Evolutionary conservation across 1,140 invertebrate genomes (phyloP), one percentile per base, ranked within the genome.

Genomic region (Ceratosolen fusciceps): DNA sequence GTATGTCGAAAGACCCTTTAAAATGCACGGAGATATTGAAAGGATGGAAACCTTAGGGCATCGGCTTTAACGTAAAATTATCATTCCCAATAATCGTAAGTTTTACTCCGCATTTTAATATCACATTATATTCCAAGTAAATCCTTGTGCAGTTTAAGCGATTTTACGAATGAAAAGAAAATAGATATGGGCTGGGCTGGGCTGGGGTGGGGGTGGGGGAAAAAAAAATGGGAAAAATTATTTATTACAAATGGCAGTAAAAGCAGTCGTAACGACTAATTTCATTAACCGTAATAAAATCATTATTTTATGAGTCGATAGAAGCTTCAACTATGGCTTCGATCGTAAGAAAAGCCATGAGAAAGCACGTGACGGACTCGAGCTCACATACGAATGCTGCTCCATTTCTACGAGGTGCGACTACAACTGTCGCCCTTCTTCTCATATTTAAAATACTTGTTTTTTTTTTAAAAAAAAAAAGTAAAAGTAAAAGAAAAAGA

Each of bases 261-360:
- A 71, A 19, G 26, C 21, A 24, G 19, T 68, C 58, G 71, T 68
- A 74, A 56, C 65, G 56, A 72, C 52, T n/a, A n/a, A 65, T 79
- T 72, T 73, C 68, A 78, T 78, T 79, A 79, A 65, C 70, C n/a
- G 4, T 5, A 60, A 39, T 70, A 62, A 60, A 62, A 70, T 72
- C 52, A 79, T 79, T 78, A 68, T 72, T 77, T 77, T 72, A 78
- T 34, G 68, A 72, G 29, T 52, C 8, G 5, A 21, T 77, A 68
- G 3, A 21, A 49, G 58, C 43, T 68, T 62, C 24, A 74, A 34
- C 72, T 74, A 60, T 43, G 72, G 52, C 29, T 60, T 75, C 47
- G 52, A 70, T 77, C 65, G 47, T 77, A 77, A 70, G 49, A 19
- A 76, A 68, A 68, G 29, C 16, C 39, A 31, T 75, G 39, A 65